Percentiles rank a stretch among this genome's conserved stretches.
phyloP scores from a whole-genome alignment of 2,888 invertebrate species.

The Drosophila nr. medialis region DNA sequence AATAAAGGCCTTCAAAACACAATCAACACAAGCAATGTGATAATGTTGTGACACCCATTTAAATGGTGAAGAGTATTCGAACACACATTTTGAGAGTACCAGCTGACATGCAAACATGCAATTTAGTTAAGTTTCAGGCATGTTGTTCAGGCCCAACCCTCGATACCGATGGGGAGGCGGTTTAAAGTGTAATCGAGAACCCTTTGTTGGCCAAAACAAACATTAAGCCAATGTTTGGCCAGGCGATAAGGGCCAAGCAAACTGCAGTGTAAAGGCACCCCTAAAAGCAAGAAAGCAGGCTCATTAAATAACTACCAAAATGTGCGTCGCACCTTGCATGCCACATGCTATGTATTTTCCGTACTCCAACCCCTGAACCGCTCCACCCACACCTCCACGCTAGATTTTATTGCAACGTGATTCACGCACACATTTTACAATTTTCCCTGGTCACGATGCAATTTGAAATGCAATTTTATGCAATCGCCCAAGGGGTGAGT shows the following conservation, averaged over 20 bases:
- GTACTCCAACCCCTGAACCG: neutral
- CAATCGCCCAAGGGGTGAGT: conserved; percentile 54
- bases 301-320: conserved; percentile 68
- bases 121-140: conserved; percentile 50
- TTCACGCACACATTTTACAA: conserved; percentile 57
- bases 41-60: conserved; percentile 22
- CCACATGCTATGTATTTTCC: conserved; percentile 29
- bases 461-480: conserved; percentile 74
- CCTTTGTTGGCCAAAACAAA: conserved; percentile 63
- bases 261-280: conserved; percentile 47
- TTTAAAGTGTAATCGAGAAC: conserved; percentile 57
- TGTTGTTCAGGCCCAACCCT: conserved; percentile 33
- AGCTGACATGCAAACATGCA: conserved; percentile 65
- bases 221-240: conserved; percentile 47
- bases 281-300: conserved; percentile 12
- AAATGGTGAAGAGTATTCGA: conserved; percentile 27
- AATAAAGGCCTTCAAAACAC: neutral
- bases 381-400: neutral
- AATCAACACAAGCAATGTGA: conserved; percentile 16
- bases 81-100: conserved; percentile 38
- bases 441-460: conserved; percentile 76
- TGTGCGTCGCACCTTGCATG: conserved; percentile 56
- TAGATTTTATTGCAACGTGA: conserved; percentile 58
- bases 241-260: conserved; percentile 51
- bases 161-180: conserved; percentile 11